Evolutionary conservation across 2,888 invertebrate genomes (phyloP).

Genomic region (Drosophila fulvimacula): DNA sequence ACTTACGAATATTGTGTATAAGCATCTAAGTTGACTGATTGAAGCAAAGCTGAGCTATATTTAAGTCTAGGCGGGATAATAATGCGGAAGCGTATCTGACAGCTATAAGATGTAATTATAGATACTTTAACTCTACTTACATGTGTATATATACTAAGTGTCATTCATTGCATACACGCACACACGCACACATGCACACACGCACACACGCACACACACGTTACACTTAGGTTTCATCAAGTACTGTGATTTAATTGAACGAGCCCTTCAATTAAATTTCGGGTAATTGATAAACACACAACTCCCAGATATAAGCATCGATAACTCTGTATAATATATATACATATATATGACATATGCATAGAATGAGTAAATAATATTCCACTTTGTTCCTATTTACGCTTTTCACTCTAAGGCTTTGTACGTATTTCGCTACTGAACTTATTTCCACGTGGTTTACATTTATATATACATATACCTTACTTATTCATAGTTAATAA

Average conservation of each 20-base stretch:
- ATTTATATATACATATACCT: constrained; percentile 4
- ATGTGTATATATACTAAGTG: background rate
- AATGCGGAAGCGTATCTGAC: background rate
- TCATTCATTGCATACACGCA: too few species aligned
- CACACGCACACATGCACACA: too few species aligned
- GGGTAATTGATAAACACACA: constrained; percentile 59
- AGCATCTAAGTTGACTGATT: constrained; percentile 63
- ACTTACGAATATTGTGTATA: constrained; percentile 28
- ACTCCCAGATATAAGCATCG: constrained; percentile 1
- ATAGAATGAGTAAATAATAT: constrained; percentile 9
- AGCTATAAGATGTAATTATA: background rate
- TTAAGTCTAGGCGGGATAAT: constrained; percentile 37
- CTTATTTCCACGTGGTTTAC: background rate
- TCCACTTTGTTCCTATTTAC: constrained; percentile 29
- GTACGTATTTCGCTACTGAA: constrained; percentile 9
- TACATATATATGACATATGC: background rate
- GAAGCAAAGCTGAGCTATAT: constrained; percentile 68
- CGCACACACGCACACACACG: too few species aligned
- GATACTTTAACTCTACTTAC: background rate
- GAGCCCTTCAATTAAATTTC: constrained; percentile 79
- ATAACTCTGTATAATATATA: background rate
- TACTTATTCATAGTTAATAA: constrained; percentile 5
- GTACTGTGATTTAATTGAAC: constrained; percentile 74
- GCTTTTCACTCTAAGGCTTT: constrained; percentile 16
- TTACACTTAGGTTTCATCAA: constrained; percentile 30